Base-by-base conservation (phyloP, 1,140 invertebrate genomes). In the Hesperophylax magnus region DNA sequence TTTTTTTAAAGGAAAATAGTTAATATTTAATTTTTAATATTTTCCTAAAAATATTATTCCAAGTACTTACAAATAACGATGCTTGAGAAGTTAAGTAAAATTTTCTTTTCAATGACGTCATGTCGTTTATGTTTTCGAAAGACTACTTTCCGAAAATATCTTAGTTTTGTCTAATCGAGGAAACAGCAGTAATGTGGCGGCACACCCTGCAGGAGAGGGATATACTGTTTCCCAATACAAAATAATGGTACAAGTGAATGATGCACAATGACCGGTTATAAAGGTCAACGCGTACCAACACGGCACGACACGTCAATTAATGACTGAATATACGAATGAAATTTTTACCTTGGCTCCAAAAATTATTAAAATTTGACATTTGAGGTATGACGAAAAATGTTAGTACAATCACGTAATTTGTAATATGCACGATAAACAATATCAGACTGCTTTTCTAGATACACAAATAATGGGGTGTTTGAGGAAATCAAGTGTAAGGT, bases 311-410 rank as follows among this genome's bases (percentile, higher is more conserved):
- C 18, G 24, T 9, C 18, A 14, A 61, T 22, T 22, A 22, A 61
- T 61, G 17, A 61, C 58, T 61, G 58, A 61, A 61, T 18, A 61
- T 61, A 24, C 58, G 14, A 3, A 24, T 9, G 24, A n/a, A 24
- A 61, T 61, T n/a, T 61, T 61, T 61, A 61, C 58, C 58, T 61
- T 61, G 58, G 17, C 58, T 20, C 18, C 5, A 24, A 61, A 61
- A 18, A 61, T 61, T 22, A 24, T 20, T 24, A 14, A 61, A 61
- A 61, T 18, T 61, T 61, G 58, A 61, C 58, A 61, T 61, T 61
- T 61, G 24, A 61, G 24, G 6, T 61, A 61, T 61, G 18, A 61
- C 17, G 20, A 18, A 61, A 61, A 61, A 24, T 61, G 9, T 47
- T 14, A 11, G 11, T 14, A 14, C 39, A 14, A 9, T 47, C 39